Evolutionary conservation across 1,140 invertebrate species (phyloP), one percentile per base, ranked within the genome.

Genomic region (Vanessa atalanta): DNA sequence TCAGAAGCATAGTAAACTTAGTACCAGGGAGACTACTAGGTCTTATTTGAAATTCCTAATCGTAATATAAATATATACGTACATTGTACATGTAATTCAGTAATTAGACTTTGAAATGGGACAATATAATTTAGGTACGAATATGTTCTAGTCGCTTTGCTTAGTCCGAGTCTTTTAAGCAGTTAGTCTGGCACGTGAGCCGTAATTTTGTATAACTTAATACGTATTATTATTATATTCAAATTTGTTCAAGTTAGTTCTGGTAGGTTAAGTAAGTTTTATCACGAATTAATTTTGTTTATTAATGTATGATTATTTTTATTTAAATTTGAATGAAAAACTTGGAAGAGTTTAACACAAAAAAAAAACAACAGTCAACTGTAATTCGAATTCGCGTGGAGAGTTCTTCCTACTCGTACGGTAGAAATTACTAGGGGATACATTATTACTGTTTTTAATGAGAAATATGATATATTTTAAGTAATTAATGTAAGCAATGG

Each of bases 81-180:
- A 26, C 11, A 43, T 43, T 9, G 20, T 57, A 55, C 4, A 55
- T 57, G 9, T 23, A 26, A 26, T 57, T 14, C 23, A 43, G 65
- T 68, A 57, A 70, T 61, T 63, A 70, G 43, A 43, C 50, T 63
- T 23, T 70, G 23, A 63, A 70, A 70, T 70, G 23, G 57, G 16
- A 70, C 47, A 50, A 37, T 70, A 51, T 63, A 63, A 63, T 70
- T 70, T 63, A 70, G 43, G 9, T 48, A 20, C 20, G 15, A 53
- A 57, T 16, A 66, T 70, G n/a, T 23, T 57, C 20, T 23, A 57
- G 51, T 20, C 23, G 11, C 50, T 53, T 16, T 53, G 50, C 50
- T 53, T 53, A 15, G 50, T 53, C 50, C 50, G 50, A 53, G 50
- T 53, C 50, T 53, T 53, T 53, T 53, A 53, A 53, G 50, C 15